These are phyloP conservation scores for Octomys mimax DNA, from an alignment of 2,797 vertebrate genomes.

Conservation along the genomic window DNA sequence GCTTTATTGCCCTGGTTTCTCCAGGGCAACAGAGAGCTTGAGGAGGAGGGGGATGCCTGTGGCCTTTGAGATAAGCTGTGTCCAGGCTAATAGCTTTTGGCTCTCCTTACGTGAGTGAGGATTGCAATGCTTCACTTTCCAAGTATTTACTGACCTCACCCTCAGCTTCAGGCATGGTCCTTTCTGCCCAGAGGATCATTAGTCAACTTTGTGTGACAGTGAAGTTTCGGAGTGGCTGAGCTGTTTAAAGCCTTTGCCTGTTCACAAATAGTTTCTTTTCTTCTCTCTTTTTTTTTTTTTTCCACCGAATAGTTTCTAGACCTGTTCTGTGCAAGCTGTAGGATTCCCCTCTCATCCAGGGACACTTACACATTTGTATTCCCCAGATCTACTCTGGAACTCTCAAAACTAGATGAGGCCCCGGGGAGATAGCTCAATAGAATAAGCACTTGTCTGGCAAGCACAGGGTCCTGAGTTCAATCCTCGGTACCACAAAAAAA, in stretches of 20 bases:
- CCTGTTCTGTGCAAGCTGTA: not conserved
- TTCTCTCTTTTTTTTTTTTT: too few species aligned
- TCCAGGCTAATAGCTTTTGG: not conserved
- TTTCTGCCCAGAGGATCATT: not conserved
- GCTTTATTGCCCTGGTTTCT: slow-evolving; percentile 10
- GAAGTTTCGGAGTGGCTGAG: not conserved
- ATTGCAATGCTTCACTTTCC: not conserved
- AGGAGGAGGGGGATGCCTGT: not conserved
- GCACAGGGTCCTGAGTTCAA: too few species aligned
- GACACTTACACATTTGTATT: rapidly evolving
- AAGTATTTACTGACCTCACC: not conserved
- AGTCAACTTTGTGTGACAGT: not conserved
- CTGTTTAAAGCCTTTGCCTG: not conserved
- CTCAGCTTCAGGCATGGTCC: not conserved
- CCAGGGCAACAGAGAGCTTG: not conserved
- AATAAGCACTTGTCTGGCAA: too few species aligned
- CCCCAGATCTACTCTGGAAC: not conserved
- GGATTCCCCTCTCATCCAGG: not conserved
- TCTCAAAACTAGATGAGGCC: not conserved
- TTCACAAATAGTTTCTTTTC: not conserved
- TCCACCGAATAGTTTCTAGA: not conserved
- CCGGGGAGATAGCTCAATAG: too few species aligned
- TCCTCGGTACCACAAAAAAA: too few species aligned
- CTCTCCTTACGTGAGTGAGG: not conserved
- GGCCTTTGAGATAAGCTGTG: not conserved